phyloP scores from a whole-genome alignment of 30 jellyfish, hydroid and myxozoan genomes.

The Aurelia aurita complex sp. Pacific region DNA sequence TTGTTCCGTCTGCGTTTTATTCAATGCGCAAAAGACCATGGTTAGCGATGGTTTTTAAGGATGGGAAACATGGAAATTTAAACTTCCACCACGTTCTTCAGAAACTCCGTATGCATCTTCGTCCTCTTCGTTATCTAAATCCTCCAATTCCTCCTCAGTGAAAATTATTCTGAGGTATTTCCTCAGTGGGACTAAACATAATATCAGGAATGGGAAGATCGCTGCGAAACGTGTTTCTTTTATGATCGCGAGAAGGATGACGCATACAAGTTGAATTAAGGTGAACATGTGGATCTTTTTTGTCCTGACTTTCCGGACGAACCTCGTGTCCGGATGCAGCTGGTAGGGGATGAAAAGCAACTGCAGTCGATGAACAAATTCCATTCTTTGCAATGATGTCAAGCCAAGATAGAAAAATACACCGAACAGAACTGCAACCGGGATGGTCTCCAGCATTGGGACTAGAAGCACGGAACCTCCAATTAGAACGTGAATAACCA shows the following conservation, averaged over 20 bases:
- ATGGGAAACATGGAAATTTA: conserved; percentile 39
- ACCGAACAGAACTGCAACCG: conserved; percentile 81
- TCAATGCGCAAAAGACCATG: too few relatives aligned
- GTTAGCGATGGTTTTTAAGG: neutral
- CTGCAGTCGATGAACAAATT: conserved; percentile 61
- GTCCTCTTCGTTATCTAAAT: conserved; percentile 56
- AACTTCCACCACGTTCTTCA: conserved; percentile 45
- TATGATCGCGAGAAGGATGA: conserved; percentile 54
- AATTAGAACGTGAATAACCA: conserved; percentile 75
- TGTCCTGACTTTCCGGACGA: conserved; percentile 71
- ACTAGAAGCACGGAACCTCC: conserved; percentile 74
- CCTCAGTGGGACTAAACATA: conserved; percentile 78
- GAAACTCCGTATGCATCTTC: conserved; percentile 64
- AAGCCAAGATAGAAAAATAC: conserved; percentile 87
- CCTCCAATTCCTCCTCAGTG: conserved; percentile 85
- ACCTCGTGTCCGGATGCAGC: conserved; percentile 81
- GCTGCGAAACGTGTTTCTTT: conserved; percentile 78
- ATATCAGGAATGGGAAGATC: conserved; percentile 79
- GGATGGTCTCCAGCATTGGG: conserved; percentile 78
- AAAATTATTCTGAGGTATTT: conserved; percentile 26
- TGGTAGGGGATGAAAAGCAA: conserved; percentile 74
- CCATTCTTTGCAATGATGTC: conserved; percentile 74
- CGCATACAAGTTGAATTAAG: conserved; percentile 63
- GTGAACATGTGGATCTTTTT: conserved; percentile 78
- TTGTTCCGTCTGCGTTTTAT: too few relatives aligned